Evolutionary conservation across 2,888 invertebrate genomes (phyloP), one percentile per base, ranked within the genome.

Genomic region (Chloroclysta siterata): DNA sequence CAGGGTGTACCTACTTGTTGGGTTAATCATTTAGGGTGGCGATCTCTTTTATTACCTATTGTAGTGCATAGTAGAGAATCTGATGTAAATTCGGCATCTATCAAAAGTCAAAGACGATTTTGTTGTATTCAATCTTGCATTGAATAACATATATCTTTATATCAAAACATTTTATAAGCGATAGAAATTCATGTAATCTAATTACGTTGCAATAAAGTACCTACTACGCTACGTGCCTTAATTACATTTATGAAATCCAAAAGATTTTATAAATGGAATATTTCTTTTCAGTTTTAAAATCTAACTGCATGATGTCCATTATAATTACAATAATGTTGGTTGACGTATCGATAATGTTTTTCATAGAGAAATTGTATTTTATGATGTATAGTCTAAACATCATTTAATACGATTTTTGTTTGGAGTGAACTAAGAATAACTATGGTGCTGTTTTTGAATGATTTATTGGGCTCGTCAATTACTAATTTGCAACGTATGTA

Each of bases 171-270:
- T 33, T 33, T 33, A 33, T 33, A 3, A 39, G 36, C 11, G 36
- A 8, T 39, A 39, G 36, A 39, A 39, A 8, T 39, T 39, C 36
- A 39, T 39, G 36, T 39, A 39, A 39, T 39, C 11, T 11, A 39
- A 39, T 39, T 39, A 39, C 36, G 36, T 39, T 39, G 36, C 36
- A 39, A 39, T 11, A 39, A 11, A 11, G 36, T 39, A 39, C 36
- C 8, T 39, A 39, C 36, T 39, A 48, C 48, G 53, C 60, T 48
- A 41, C 53, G 60, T 60, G 60, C 60, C 53, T 60, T 60, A 60
- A 29, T 48, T 53, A 60, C 44, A 48, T 53, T 22, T 57, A 44
- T 58, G 44, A 14, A 42, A 42, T 42, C 10, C 13, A 41, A 41
- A 41, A 41, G 11, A 13, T 13, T 41, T 41, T 13, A 41, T n/a